A percentile compares a stretch with the other conserved stretches of the same genome.
phyloP scores from a whole-genome alignment of 2,113 vertebrate genomes.

The Cyprinus carpio region DNA sequence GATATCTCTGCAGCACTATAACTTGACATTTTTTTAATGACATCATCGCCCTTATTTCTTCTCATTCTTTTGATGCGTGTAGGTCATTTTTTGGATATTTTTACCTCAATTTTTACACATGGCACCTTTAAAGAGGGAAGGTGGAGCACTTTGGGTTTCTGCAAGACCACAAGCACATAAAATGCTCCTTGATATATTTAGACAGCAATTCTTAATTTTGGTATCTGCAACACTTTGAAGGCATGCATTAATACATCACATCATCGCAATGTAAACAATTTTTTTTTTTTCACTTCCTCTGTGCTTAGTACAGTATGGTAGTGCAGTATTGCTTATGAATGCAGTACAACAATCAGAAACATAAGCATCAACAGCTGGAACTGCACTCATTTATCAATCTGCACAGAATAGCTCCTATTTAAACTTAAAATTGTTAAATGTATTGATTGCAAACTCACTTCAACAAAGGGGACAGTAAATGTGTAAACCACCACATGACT shows the following conservation, averaged over 20 bases:
- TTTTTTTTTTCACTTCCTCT: neutral
- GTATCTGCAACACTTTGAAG: neutral
- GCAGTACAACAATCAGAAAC: neutral
- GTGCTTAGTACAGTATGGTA: neutral
- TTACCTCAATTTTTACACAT: no score
- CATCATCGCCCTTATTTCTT: no score
- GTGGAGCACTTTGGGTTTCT: neutral
- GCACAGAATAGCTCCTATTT: neutral
- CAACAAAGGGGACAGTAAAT: neutral
- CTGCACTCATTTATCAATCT: neutral
- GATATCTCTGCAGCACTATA: no score
- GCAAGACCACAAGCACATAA: neutral
- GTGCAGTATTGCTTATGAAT: conserved; percentile 20
- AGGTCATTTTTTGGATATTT: no score
- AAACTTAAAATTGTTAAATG: neutral
- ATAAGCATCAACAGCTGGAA: no score
- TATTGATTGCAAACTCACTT: neutral
- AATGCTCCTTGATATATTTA: neutral
- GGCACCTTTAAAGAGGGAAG: neutral
- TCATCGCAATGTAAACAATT: neutral
- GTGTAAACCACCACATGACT: neutral
- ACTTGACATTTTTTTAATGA: no score
- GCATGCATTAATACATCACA: neutral
- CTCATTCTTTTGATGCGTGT: no score
- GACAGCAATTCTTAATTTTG: neutral